phyloP scores from a whole-genome alignment of 2,888 invertebrate species.

The Andrena chrysosceles region DNA sequence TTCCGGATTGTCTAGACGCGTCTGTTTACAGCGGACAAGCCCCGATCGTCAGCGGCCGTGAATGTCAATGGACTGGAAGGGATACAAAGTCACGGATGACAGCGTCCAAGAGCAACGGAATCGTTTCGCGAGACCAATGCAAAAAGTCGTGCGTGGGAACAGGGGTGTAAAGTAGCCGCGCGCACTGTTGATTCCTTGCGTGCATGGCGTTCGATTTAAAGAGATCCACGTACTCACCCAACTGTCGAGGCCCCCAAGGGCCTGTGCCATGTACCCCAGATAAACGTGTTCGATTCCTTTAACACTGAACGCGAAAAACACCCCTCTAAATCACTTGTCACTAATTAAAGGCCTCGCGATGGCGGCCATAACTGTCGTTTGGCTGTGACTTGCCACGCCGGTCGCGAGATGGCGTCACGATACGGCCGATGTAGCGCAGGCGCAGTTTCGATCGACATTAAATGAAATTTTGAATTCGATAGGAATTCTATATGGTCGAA shows the following conservation, averaged over 20 bases:
- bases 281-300: conserved; percentile 58
- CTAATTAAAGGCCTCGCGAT: conserved; percentile 75
- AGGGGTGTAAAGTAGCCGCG: conserved; percentile 55
- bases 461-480: background rate
- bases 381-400: conserved; percentile 15
- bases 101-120: conserved; percentile 23
- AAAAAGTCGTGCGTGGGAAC: conserved; percentile 62
- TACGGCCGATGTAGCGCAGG: background rate
- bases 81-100: conserved; percentile 32
- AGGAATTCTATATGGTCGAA: background rate
- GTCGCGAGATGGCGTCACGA: conserved; percentile 59
- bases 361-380: conserved; percentile 79
- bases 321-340: conserved; percentile 77
- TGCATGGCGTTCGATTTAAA: conserved; percentile 32
- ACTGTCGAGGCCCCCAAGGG: conserved; percentile 62
- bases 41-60: no score
- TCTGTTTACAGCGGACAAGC: conserved; percentile 16
- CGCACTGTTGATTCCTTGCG: conserved; percentile 13
- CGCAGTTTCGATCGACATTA: background rate
- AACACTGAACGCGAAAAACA: conserved; percentile 71
- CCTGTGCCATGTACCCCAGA: conserved; percentile 50
- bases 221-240: conserved; percentile 68
- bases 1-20: conserved; percentile 51
- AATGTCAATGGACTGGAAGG: background rate
- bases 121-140: conserved; percentile 29